Percentiles rank a stretch among this genome's conserved stretches.
phyloP scores from a whole-genome alignment of 2,797 vertebrate species.

The Melanogrammus aeglefinus region DNA sequence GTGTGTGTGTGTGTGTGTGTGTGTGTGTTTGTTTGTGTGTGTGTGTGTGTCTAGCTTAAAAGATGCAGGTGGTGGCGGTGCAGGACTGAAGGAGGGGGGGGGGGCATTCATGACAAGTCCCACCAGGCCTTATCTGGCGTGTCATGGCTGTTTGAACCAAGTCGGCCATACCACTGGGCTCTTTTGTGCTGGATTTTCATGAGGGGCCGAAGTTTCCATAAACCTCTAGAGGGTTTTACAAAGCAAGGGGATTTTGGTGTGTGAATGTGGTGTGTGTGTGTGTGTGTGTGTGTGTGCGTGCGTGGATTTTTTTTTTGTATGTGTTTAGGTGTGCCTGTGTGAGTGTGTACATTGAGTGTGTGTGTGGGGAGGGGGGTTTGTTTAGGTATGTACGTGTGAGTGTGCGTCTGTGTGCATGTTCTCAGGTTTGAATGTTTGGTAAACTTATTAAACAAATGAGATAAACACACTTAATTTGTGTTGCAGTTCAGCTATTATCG shows the following conservation, averaged over 20 bases:
- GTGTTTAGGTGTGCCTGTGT: neutral
- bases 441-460: no score
- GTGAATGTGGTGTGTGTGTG: slow-evolving; percentile 9
- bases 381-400: slow-evolving; percentile 13
- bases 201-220: slow-evolving; percentile 54
- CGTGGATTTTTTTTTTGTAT: neutral
- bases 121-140: slow-evolving; percentile 76
- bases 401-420: neutral
- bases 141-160: slow-evolving; percentile 80
- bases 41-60: no score
- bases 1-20: no score
- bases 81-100: slow-evolving; percentile 32
- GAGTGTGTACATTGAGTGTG: slow-evolving; percentile 2
- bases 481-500: no score
- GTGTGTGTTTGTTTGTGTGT: no score
- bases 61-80: slow-evolving; percentile 18
- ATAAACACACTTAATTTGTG: no score
- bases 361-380: neutral
- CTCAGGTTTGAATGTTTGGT: neutral
- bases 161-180: slow-evolving; percentile 74
- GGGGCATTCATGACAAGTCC: slow-evolving; percentile 66
- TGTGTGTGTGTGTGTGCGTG: neutral
- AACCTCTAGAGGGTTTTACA: slow-evolving; percentile 39
- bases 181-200: slow-evolving; percentile 63
- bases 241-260: slow-evolving; percentile 4